Base-by-base conservation (phyloP, 2,797 vertebrate species). In the Molossus molossus region DNA sequence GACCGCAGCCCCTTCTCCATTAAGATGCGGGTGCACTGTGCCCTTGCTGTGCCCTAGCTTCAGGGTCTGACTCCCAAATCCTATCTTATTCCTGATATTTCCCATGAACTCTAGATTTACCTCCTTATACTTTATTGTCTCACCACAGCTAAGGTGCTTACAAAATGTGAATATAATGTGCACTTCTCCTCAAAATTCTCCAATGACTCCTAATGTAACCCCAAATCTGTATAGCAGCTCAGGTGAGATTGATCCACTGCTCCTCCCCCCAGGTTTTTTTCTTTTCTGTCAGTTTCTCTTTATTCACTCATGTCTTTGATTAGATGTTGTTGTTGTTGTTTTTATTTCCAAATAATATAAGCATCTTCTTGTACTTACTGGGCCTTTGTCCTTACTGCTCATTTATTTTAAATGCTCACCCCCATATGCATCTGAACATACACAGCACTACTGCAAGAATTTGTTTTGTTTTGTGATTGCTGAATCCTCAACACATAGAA, bases 51-150 rank as follows among this genome's bases (percentile, higher is more conserved):
- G 37, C 9, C 20, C 67, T 37, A 1, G 0, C 33, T 37, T 40
- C 67, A 10, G 37, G 21, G 17, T 20, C 65, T 67, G 65, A 67
- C 7, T 67, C 65, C 65, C 20, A 82, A 58, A n/a, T 90, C 12
- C 72, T 82, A 53, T 65, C 80, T 84, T 79, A 72, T 77, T 45
- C 20, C 14, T 75, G 15, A 12, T 50, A 50, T 67, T 50, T 53
- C 6, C 69, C 20, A 73, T 70, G 75, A 86, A 65, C 77, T 57
- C 33, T 75, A 72, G 9, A 64, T 82, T 95, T 76, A 79, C 69
- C n/a, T 76, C 27, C n/a, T 79, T 87, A 12, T 1, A 50, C 15
- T 45, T 73, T 40, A 53, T 33, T 23, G 15, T 92, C 62, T 72
- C 33, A 57, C 9, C 25, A 64, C 9, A 64, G 13, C 27, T 85